Base-by-base conservation (phyloP, 2,113 vertebrate species). In the Gila orcuttii region DNA sequence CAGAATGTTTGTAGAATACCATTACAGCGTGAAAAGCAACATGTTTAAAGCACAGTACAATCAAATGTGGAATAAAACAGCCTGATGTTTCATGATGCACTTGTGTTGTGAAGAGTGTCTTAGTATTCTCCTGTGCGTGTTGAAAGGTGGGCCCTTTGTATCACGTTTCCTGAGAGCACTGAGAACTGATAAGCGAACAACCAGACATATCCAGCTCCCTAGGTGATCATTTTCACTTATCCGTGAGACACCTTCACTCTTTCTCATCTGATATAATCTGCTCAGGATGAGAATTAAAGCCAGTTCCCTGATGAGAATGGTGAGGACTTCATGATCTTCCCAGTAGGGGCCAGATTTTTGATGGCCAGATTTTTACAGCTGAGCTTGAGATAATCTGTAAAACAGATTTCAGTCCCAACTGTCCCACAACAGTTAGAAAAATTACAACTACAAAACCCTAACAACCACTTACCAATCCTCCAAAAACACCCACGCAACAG, bases 291-390 rank as follows among this genome's bases (percentile, higher is more conserved):
- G 85, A 39, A 88, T 74, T 87, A 86, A 73, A 60, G 86, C 89
- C 88, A 82, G 82, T 78, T 91, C 90, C 89, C 90, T 90, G 89
- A 83, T 86, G 87, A 87, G 85, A 87, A 69, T 68, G 77, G 68
- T 83, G 5, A 84, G 25, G 83, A 88, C 81, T 19, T 19, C 50
- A 86, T 83, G 73, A 79, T 86, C 84, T 45, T 89, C 91, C 52
- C 91, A 85, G 86, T 89, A 88, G 92, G 90, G 85, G 90, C 82
- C 79, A n/a, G n/a, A n/a, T n/a, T 88, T 82, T 78, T 82, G 85
- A 21, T 89, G 90, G 91, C 31, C 23, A 85, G 75, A 68, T 68
- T 45, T 79, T 86, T 13, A 33, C 90, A 90, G 89, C 45, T 47
- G 79, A 84, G 36, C 82, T 86, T 42, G 31, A 83, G 84, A 83